A percentile compares a stretch with the other conserved stretches of the same genome.
Conservation (phyloP, 2,113 vertebrate species). For the Arenaria interpres region DNA sequence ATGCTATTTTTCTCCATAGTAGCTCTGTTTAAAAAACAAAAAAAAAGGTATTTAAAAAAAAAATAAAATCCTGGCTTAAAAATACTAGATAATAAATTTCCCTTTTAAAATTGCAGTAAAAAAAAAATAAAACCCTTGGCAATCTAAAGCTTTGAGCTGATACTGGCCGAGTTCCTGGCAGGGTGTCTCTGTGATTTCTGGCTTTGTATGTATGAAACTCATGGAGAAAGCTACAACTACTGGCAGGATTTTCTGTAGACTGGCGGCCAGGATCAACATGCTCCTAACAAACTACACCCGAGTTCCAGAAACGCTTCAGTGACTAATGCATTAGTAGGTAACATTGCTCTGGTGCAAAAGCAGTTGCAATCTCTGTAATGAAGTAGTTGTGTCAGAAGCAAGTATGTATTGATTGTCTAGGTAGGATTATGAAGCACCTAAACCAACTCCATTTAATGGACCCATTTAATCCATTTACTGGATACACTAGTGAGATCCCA, state of each 20-base stretch:
- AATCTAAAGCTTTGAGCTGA: background rate
- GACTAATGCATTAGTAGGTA: background rate
- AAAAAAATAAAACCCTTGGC: background rate
- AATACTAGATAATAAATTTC: background rate
- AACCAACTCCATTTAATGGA: background rate
- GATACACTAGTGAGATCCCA: background rate
- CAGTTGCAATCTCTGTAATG: background rate
- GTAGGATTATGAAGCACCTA: background rate
- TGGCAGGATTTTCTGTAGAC: background rate
- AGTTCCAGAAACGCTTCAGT: background rate
- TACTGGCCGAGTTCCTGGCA: background rate
- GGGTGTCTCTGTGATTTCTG: background rate
- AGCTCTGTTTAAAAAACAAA: background rate
- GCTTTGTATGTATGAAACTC: background rate
- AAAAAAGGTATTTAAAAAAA: background rate
- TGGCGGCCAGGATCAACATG: background rate
- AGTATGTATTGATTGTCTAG: background rate
- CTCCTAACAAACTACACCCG: background rate
- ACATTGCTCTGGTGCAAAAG: background rate
- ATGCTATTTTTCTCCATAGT: background rate
- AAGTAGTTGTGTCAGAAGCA: background rate
- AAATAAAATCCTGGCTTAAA: background rate
- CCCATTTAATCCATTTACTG: conserved; percentile 1
- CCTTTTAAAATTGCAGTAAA: background rate
- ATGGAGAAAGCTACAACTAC: background rate